These are phyloP conservation scores for Alligator mississippiensis DNA, from an alignment of 2,113 vertebrate genomes.

Conservation along the genomic window DNA sequence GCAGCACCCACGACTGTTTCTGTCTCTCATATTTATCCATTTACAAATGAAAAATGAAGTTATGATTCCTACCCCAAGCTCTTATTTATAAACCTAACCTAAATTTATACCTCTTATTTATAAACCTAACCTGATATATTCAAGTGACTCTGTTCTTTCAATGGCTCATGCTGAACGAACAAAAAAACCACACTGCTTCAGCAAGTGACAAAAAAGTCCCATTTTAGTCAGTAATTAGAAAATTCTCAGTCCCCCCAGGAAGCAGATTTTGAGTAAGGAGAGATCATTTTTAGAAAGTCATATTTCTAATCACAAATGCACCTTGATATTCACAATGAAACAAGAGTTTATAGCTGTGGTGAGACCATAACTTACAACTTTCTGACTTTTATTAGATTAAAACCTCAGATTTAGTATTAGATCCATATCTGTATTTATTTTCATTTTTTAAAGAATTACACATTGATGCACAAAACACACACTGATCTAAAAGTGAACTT, in stretches of 20 bases:
- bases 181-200: neutral
- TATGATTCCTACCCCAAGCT: too few species aligned
- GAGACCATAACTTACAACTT: neutral
- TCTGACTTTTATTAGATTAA: neutral
- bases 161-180: too few species aligned
- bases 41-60: too few species aligned
- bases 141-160: too few species aligned
- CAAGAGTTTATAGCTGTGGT: neutral
- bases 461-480: neutral
- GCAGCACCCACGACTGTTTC: too few species aligned
- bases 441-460: neutral
- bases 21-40: too few species aligned
- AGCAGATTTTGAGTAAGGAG: neutral
- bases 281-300: neutral
- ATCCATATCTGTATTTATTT: neutral
- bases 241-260: neutral
- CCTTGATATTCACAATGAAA: neutral
- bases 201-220: neutral
- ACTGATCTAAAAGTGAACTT: neutral
- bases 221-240: neutral
- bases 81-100: too few species aligned
- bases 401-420: neutral
- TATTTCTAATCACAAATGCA: neutral
- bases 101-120: too few species aligned
- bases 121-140: too few species aligned